A percentile compares a stretch with the other conserved stretches of the same genome.
Evolutionary conservation across 2,888 invertebrate species (phyloP).

Genomic region (Orthosia incerta): DNA sequence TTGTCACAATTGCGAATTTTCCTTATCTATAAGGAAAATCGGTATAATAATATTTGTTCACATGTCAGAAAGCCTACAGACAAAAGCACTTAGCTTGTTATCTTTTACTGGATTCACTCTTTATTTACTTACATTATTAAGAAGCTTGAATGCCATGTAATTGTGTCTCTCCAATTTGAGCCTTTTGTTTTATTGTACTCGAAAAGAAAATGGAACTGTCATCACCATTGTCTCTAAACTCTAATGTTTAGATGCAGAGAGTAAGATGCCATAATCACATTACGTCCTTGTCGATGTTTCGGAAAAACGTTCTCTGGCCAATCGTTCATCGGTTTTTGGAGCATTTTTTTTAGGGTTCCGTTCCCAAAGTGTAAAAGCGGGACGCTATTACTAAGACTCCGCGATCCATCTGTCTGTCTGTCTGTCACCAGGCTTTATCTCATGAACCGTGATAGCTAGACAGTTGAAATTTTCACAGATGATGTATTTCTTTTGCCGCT

Average conservation of each 20-base stretch:
- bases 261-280: not conserved
- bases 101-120: conserved; percentile 49
- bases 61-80: conserved; percentile 66
- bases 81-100: conserved; percentile 68
- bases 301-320: too few species aligned
- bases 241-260: not conserved
- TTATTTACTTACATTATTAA: conserved; percentile 48
- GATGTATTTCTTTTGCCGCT: too few species aligned
- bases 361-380: too few species aligned
- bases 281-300: too few species aligned
- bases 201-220: not conserved
- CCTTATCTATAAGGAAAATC: conserved; percentile 59
- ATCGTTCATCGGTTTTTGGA: too few species aligned
- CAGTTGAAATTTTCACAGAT: too few species aligned
- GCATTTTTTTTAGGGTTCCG: too few species aligned
- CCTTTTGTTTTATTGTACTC: not conserved
- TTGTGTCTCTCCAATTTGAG: not conserved
- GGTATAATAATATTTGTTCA: conserved; percentile 71
- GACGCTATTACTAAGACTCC: too few species aligned
- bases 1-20: conserved; percentile 61
- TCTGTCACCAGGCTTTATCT: too few species aligned
- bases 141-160: conserved; percentile 8
- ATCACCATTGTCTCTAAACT: not conserved
- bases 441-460: too few species aligned
- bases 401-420: too few species aligned